These are phyloP conservation scores for Adoxophyes honmai DNA, from an alignment of 1,140 invertebrate genomes.

Conservation along the genomic window DNA sequence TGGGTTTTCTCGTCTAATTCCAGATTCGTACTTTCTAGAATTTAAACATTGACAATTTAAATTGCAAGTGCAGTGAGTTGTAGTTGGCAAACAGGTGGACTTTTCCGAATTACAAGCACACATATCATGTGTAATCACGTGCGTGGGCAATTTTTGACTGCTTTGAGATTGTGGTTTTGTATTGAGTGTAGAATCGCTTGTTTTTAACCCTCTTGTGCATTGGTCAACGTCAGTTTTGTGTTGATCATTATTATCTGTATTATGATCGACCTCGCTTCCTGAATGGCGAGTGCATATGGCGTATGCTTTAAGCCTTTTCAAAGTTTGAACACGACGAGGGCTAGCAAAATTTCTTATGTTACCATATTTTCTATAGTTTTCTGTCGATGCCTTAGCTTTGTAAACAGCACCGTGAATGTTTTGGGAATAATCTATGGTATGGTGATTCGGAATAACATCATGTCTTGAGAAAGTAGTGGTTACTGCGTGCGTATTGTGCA, in stretches of 20 bases:
- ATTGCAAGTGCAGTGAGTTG: slow-evolving; percentile 24
- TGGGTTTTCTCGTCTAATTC: not conserved
- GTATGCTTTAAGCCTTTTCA: too few relatives aligned
- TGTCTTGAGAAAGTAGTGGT: not conserved
- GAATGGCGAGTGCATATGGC: not conserved
- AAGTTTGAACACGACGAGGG: not conserved
- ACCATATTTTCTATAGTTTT: not conserved
- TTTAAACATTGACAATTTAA: slow-evolving; percentile 39
- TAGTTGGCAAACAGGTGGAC: slow-evolving; percentile 20
- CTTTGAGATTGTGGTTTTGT: not conserved
- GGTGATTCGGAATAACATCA: not conserved
- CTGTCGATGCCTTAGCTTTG: not conserved
- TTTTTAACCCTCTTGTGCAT: not conserved
- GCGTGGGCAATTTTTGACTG: too few relatives aligned
- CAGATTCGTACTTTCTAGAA: not conserved
- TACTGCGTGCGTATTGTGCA: too few relatives aligned
- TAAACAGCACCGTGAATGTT: not conserved
- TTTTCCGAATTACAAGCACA: slow-evolving; percentile 35
- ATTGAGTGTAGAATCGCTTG: not conserved
- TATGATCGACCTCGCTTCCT: not conserved
- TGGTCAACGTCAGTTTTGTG: not conserved
- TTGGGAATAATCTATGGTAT: not conserved
- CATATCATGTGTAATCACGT: not conserved
- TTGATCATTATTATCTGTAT: not conserved
- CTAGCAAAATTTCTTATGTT: not conserved